phyloP scores from a whole-genome alignment of 92 coral and sea anemone species.

The Epizoanthus ramosus region DNA sequence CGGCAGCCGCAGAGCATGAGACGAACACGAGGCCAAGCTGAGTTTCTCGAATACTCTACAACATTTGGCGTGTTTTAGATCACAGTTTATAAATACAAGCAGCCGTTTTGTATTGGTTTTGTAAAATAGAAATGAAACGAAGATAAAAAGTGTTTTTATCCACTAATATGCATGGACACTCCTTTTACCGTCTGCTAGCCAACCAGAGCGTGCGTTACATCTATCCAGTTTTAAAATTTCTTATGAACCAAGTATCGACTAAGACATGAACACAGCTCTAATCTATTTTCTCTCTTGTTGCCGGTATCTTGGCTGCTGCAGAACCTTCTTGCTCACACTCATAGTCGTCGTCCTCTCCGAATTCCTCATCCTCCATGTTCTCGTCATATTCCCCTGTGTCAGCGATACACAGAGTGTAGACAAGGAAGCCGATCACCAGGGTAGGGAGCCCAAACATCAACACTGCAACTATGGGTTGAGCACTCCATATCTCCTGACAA shows the following conservation, averaged over 20 bases:
- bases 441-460: constrained; percentile 88
- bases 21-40: not conserved
- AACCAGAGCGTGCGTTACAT: too few relatives aligned
- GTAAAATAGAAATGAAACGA: too few relatives aligned
- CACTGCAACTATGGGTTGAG: constrained; percentile 85
- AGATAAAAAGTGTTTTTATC: too few relatives aligned
- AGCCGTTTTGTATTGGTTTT: too few relatives aligned
- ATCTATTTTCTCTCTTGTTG: constrained; percentile 24
- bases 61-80: too few relatives aligned
- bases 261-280: not conserved
- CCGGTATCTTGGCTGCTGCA: not conserved
- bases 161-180: too few relatives aligned
- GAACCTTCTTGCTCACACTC: constrained; percentile 33
- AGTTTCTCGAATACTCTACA: too few relatives aligned
- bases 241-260: too few relatives aligned
- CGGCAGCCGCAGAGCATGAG: not conserved
- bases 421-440: constrained; percentile 74
- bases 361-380: constrained; percentile 61
- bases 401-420: constrained; percentile 85
- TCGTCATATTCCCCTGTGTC: constrained; percentile 79
- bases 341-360: constrained; percentile 52
- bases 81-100: too few relatives aligned
- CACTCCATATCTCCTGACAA: constrained; percentile 88
- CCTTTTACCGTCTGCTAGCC: too few relatives aligned
- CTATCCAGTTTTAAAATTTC: too few relatives aligned